These are phyloP conservation scores for Microcebus lehilahytsara DNA, from an alignment of 2,113 vertebrate genomes.

Conservation along the genomic window DNA sequence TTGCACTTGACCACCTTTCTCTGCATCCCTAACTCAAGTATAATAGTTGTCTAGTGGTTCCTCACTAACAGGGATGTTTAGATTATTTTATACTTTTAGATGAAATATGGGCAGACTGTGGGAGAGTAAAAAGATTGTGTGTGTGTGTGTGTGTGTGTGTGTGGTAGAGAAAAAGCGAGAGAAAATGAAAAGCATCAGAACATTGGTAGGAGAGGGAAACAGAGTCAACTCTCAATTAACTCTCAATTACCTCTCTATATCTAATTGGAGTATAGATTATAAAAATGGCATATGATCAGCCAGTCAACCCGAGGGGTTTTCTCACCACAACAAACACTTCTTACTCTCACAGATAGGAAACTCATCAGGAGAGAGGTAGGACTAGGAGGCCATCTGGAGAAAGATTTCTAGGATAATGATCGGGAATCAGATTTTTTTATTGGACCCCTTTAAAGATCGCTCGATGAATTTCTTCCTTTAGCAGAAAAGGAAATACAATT, in stretches of 20 bases:
- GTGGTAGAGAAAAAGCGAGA: neutral
- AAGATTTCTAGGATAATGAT: slow-evolving; percentile 5
- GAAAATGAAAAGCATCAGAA: neutral
- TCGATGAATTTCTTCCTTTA: neutral
- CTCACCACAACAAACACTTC: neutral
- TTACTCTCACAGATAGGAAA: neutral
- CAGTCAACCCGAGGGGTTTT: neutral
- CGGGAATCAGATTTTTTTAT: neutral
- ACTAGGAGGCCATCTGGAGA: neutral
- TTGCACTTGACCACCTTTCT: neutral
- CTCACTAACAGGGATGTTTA: slow-evolving; percentile 5
- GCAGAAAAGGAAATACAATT: neutral
- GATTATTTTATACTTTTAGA: neutral
- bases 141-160: neutral
- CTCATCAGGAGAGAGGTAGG: neutral
- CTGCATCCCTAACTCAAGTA: neutral
- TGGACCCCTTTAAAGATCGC: neutral
- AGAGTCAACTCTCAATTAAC: slow-evolving; percentile 2
- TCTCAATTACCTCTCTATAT: neutral
- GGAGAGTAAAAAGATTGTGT: neutral
- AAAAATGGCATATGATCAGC: neutral
- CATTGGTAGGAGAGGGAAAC: neutral
- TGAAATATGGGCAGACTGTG: neutral
- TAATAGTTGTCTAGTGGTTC: neutral
- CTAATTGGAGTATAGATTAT: neutral